Conservation (phyloP, 2,888 invertebrate genomes). For the Cantharis rustica region DNA sequence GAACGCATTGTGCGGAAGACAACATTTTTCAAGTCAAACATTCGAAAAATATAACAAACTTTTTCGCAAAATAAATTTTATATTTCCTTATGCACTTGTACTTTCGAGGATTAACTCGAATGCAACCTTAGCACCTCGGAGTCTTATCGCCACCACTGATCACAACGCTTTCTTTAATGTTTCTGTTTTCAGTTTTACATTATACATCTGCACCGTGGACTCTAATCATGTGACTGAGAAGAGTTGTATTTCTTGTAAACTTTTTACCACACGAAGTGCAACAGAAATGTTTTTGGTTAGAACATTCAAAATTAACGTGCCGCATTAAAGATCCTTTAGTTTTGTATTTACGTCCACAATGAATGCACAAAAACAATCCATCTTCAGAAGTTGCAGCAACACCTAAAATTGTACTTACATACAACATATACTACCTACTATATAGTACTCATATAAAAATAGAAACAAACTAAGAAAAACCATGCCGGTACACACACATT, state of each 20-base stretch:
- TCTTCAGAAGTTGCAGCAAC: neutral
- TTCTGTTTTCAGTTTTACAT: neutral
- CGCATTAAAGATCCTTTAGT: neutral
- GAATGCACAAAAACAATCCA: neutral
- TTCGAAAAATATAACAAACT: too few relatives aligned
- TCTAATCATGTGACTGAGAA: neutral
- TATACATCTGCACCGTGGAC: neutral
- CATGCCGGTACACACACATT: neutral
- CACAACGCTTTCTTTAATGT: neutral
- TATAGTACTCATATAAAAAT: neutral
- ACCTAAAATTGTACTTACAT: neutral
- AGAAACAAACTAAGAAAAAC: neutral
- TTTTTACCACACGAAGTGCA: neutral
- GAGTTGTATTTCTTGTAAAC: neutral
- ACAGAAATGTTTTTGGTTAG: neutral
- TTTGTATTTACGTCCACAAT: constrained; percentile 2
- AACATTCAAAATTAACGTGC: constrained; percentile 1
- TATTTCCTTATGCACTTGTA: too few relatives aligned
- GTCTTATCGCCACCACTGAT: too few relatives aligned
- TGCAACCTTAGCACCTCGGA: too few relatives aligned
- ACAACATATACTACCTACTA: neutral
- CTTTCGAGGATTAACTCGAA: too few relatives aligned
- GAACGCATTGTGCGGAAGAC: too few relatives aligned
- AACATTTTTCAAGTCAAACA: too few relatives aligned
- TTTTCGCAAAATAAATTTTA: too few relatives aligned